Evolutionary conservation across 2,113 vertebrate genomes (phyloP).

Genomic region (Ondatra zibethicus): DNA sequence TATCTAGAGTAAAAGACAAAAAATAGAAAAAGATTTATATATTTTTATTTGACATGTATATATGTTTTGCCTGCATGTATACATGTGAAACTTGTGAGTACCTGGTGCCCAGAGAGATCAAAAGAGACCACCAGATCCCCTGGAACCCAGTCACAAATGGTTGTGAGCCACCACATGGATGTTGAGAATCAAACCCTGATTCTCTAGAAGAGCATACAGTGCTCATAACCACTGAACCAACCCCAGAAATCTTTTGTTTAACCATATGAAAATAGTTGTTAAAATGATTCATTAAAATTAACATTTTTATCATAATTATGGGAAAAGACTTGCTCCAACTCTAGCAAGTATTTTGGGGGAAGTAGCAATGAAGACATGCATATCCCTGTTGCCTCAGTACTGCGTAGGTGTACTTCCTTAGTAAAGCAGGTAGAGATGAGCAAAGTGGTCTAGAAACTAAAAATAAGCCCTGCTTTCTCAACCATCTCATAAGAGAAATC

Average conservation of each 20-base stretch:
- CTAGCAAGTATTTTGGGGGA: not conserved
- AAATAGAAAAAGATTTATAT: not conserved
- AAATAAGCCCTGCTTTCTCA: constrained; percentile 14
- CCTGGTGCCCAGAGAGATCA: not conserved
- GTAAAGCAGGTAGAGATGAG: not conserved
- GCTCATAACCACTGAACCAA: not conserved
- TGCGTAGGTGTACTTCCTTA: not conserved
- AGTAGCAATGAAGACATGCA: not conserved
- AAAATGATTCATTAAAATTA: constrained; percentile 46
- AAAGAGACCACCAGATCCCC: not conserved
- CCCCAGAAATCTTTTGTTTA: not conserved
- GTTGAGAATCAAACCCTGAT: not conserved
- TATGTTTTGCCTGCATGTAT: not conserved
- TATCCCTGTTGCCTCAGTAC: not conserved
- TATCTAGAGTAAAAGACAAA: not conserved
- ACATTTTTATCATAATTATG: constrained; percentile 24
- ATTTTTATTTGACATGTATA: not conserved
- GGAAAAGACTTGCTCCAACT: constrained; percentile 4
- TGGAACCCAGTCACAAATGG: not conserved
- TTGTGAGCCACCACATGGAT: not conserved
- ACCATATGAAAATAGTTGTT: not conserved
- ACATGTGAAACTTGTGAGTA: too few species aligned
- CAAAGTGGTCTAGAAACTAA: not conserved
- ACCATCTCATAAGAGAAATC: constrained; percentile 32
- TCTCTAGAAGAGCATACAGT: not conserved